A percentile compares a stretch with the other conserved stretches of the same genome.
Conservation (phyloP, 2,797 vertebrate genomes). For the Erithacus rubecula region DNA sequence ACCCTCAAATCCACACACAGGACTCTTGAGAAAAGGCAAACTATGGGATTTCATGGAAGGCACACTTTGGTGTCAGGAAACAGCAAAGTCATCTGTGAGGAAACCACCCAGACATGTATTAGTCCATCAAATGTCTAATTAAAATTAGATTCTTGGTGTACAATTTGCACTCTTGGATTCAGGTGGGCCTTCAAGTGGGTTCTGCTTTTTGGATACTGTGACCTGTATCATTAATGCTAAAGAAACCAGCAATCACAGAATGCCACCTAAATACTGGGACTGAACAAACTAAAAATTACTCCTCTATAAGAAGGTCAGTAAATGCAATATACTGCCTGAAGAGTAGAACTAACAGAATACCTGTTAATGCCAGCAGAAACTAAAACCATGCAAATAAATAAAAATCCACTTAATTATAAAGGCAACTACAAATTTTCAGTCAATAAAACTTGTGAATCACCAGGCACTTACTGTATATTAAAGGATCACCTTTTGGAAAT, state of each 20-base stretch:
- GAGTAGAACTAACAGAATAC: background rate
- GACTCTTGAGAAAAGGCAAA: background rate
- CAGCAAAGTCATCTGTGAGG: background rate
- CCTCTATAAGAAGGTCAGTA: background rate
- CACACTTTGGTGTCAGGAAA: background rate
- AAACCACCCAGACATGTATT: background rate
- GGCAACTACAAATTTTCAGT: background rate
- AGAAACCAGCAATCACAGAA: background rate
- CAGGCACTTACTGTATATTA: background rate
- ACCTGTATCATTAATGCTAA: background rate
- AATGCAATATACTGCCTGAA: background rate
- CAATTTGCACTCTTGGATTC: background rate
- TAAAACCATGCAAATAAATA: background rate
- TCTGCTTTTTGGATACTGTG: background rate
- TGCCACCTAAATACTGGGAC: background rate
- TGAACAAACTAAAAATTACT: background rate
- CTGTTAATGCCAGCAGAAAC: conserved; percentile 4
- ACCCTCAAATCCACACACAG: background rate
- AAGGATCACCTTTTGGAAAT: background rate
- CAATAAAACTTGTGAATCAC: background rate
- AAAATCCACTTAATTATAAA: conserved; percentile 1
- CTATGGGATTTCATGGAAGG: background rate
- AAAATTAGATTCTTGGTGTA: background rate
- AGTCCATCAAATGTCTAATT: background rate
- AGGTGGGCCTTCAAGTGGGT: background rate